Evolutionary conservation across 1,140 invertebrate genomes (phyloP), one percentile per base, ranked within the genome.

Genomic region (Tyrophagus putrescentiae): DNA sequence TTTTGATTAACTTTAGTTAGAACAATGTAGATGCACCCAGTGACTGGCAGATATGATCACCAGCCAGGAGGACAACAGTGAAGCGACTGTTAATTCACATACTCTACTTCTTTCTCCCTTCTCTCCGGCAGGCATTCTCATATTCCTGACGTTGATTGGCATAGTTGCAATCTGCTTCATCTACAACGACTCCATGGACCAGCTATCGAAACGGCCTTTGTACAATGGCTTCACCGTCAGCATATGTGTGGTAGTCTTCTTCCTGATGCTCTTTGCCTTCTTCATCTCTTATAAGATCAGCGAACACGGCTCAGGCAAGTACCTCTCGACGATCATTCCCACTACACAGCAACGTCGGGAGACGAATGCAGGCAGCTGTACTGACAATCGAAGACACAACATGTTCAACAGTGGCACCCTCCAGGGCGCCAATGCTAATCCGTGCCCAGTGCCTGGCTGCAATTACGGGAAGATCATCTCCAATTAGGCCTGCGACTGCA

Each of bases 381-480:
- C 11, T 31, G 52, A 54, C 25, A 13, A 54, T 27, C 52, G 52
- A 27, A 11, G 45, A 21, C 45, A 41, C 16, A 34, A 57, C 21
- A 9, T 41, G 25, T 57, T 18, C 31, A 42, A 57, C 16, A 39
- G 9, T 1, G 27, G 36, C 45, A 13, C 13, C 36, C 27, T 29
- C n/a, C 27, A 33, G 16, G 3, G 45, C 11, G n/a, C 36, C 57
- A 59, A 54, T 54, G 25, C 52, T 25, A 41, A 59, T 59, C 57
- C 57, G 16, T 59, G 57, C 36, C 57, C 57, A 25, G 57, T 59
- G 4, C 57, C 57, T 3, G 57, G 57, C 21, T 59, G 57, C 34
- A 59, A 59, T 45, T 59, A 59, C 36, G 57, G 57, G 1, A 59
- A 59, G 36, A 42, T 59, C 1, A 59, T 59, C 16, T 34, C 57